phyloP scores from a whole-genome alignment of 2,797 vertebrate genomes.

The Chaetodon trifasciatus region DNA sequence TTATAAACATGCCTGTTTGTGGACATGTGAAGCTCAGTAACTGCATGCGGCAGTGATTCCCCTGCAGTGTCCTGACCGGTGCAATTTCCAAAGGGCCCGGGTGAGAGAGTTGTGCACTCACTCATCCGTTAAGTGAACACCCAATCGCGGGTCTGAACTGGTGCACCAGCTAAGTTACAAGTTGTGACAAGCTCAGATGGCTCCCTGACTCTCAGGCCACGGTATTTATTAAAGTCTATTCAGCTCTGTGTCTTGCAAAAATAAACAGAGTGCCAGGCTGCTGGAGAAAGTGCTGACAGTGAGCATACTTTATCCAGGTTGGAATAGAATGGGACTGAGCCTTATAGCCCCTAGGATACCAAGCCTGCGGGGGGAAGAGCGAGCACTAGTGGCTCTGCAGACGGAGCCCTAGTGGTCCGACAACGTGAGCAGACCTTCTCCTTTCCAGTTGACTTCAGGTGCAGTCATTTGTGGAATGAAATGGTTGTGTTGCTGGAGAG shows the following conservation, averaged over 20 bases:
- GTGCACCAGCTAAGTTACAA: slow-evolving; percentile 82
- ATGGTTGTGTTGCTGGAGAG: slow-evolving; percentile 57
- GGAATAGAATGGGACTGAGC: slow-evolving; percentile 78
- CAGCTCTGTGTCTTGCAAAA: slow-evolving; percentile 86
- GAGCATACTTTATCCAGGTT: slow-evolving; percentile 84
- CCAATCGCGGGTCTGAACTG: slow-evolving; percentile 72
- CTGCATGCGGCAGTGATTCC: slow-evolving; percentile 44
- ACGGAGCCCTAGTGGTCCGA: slow-evolving; percentile 29
- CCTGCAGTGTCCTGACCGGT: slow-evolving; percentile 51
- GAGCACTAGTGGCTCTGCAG: slow-evolving; percentile 52
- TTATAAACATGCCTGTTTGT: slow-evolving; percentile 16
- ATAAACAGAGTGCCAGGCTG: slow-evolving; percentile 86
- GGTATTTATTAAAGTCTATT: slow-evolving; percentile 87
- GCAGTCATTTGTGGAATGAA: slow-evolving; percentile 80
- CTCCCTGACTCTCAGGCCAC: slow-evolving; percentile 80
- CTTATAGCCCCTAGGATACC: slow-evolving; percentile 67
- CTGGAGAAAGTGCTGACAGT: slow-evolving; percentile 85
- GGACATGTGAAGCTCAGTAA: slow-evolving; percentile 25
- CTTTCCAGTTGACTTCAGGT: slow-evolving; percentile 83
- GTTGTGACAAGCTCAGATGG: slow-evolving; percentile 88
- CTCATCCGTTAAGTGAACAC: slow-evolving; percentile 73
- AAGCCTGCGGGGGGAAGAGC: slow-evolving; percentile 47
- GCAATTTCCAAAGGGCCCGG: slow-evolving; percentile 62
- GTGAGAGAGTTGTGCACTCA: slow-evolving; percentile 65
- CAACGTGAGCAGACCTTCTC: slow-evolving; percentile 55